Evolutionary conservation across 2,888 invertebrate species (phyloP).

Genomic region (Eristalis pertinax): DNA sequence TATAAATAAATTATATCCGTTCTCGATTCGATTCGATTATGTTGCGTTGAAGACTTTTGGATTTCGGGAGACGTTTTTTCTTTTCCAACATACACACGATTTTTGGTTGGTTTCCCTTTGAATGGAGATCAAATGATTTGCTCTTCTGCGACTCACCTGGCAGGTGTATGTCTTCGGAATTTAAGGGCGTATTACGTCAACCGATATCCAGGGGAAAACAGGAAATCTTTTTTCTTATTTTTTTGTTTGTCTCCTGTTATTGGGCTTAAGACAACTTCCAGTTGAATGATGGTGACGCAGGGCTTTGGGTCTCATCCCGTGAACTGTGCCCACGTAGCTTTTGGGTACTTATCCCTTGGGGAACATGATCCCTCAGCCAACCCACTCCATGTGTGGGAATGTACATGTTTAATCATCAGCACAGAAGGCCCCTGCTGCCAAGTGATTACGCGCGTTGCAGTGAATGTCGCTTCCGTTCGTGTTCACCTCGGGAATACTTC

Average conservation of each 20-base stretch:
- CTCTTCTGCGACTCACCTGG: not conserved
- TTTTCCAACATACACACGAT: not conserved
- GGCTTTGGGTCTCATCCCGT: not conserved
- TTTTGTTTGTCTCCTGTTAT: too few species aligned
- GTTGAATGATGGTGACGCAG: not conserved
- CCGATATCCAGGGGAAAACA: not conserved
- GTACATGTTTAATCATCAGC: not conserved
- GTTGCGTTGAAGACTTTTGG: not conserved
- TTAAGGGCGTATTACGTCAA: not conserved
- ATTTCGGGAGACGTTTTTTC: not conserved
- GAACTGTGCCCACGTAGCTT: not conserved
- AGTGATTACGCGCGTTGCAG: too few species aligned
- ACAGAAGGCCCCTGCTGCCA: not conserved
- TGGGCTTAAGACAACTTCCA: not conserved
- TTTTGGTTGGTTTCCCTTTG: not conserved
- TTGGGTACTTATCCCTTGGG: not conserved
- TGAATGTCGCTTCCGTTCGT: not conserved
- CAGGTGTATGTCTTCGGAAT: not conserved
- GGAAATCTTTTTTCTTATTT: not conserved
- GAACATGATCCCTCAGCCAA: not conserved
- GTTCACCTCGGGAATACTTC: not conserved
- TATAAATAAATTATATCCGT: slow-evolving; percentile 33
- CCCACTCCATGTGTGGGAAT: not conserved
- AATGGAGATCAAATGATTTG: not conserved
- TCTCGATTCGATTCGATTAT: not conserved